Base-by-base conservation (phyloP, 2,888 invertebrate genomes). In the Ectemnius continuus region DNA sequence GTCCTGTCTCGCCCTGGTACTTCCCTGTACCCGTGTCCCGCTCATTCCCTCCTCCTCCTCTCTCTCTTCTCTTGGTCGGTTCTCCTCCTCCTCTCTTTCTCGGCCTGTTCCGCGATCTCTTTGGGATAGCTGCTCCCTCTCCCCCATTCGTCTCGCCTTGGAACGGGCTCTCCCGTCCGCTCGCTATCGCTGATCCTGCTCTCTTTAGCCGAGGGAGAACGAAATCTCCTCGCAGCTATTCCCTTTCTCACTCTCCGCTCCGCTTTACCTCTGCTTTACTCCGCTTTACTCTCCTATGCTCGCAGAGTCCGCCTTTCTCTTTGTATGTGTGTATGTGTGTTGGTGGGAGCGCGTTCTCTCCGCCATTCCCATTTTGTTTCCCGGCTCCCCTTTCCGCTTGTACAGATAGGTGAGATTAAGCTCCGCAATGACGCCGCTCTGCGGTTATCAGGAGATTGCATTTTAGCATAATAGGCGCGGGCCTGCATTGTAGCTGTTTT, bases 381-480 rank as follows among this genome's bases (percentile, higher is more conserved):
- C 69, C 74, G 20, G 77, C 57, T 48, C 56, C 61, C 61, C 48
- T 62, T 48, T 14, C 48, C 59, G 70, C 70, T 68, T 73, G 72
- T 70, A 74, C 76, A 78, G 81, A 83, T 84, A 81, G 83, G 84
- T 80, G 85, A 82, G 85, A 87, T 87, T 84, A 86, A 85, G 82
- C 83, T 66, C 75, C 75, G 79, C 73, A 79, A 76, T 78, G 81
- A 79, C 77, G 82, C 76, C 69, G 73, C 77, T 52, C 52, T 73
- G 79, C 70, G 86, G 83, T 86, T 87, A 86, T 87, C 85, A 79
- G 85, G 81, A 87, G 87, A 86, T 87, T 87, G 86, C 83, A 84
- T 85, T 87, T 86, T 84, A 85, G 86, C 86, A 86, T 86, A 87
- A 87, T 86, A 78, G 87, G 74, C 73, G 75, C 76, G 75, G 70